Evolutionary conservation across 2,888 invertebrate species (phyloP), one percentile per base, ranked within the genome.

Genomic region (Drymonia ruficornis): DNA sequence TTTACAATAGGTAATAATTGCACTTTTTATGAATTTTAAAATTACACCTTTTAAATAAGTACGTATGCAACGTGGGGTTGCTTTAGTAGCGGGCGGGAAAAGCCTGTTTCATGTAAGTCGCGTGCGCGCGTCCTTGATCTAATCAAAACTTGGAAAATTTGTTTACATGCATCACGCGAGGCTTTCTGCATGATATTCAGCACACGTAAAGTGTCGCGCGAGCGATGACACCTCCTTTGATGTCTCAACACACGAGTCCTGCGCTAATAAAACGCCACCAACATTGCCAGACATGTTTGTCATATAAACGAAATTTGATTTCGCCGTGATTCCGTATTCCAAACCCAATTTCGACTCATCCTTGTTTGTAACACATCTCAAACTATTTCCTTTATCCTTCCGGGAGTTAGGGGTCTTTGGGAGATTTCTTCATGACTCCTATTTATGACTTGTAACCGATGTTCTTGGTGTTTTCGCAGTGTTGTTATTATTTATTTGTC

Each of bases 61-160:
- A 61, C 62, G 61, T 59, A 63, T 52, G 40, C 59, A 59, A 70
- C 65, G 66, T 67, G 62, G 59, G 57, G 59, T 53, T 61, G 62
- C 59, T 45, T 45, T 4, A n/a, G 63, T 28, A 40, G 50, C 44
- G 34, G 18, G 52, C 58, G 64, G 63, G 59, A 52, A 57, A 66
- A 63, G 62, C 60, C 63, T 64, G 64, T 75, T 81, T 83, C 84
- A 87, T 86, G 84, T 83, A 61, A 62, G 78, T 81, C 84, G 82
- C 84, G 83, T 84, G 77, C 76, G 63, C 65, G 64, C 64, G 64
- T 76, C 70, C 78, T 81, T 85, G 87, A 89, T 91, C 82, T 84
- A 87, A 89, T 90, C 89, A 89, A 86, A 89, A 88, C 82, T 87
- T 87, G 79, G 80, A 80, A 86, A 91, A 89, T 89, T 86, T 89